Base-by-base conservation (phyloP, 2,113 vertebrate species). In the Nothoprocta perdicaria region DNA sequence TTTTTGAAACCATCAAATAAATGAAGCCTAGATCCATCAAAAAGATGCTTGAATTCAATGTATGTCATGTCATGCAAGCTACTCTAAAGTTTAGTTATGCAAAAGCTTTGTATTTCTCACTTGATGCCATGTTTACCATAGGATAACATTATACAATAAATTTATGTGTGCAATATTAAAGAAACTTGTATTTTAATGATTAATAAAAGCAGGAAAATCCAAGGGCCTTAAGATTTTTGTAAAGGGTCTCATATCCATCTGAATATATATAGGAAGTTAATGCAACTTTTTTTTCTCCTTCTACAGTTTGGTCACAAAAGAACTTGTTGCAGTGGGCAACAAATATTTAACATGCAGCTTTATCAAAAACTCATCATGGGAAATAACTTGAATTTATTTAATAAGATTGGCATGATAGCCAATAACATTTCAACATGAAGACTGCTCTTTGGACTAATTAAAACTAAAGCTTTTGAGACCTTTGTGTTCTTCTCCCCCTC, bases 341-440 rank as follows among this genome's bases (percentile, higher is more conserved):
- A 90, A 87, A 85, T 68, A 35, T 43, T 62, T 73, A 88, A 73
- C 58, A 72, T 55, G 87, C 45, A 86, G 63, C 24, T 94, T 89
- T 61, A 89, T 94, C 86, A 95, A 60, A 40, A 35, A 76, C 55
- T 95, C 88, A 43, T 95, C 73, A 93, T 66, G 72, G 92, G 75
- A 95, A 96, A 96, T 92, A 95, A 93, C 65, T 88, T 19, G 11
- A 90, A 88, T 91, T 95, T 93, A 82, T 80, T 82, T 79, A 88
- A 90, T 96, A 90, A 95, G 61, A 95, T 43, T 55, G 35, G 45
- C 40, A 55, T 94, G 78, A 95, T 96, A 89, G 50, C 82, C 89
- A 95, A 93, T 67, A 95, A 72, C 46, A 79, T 96, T 96, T 89
- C 72, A 95, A 81, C 52, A 50, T 40, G 69, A 90, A 94, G 55